Percentiles rank a stretch among this genome's conserved stretches.
Evolutionary conservation across 2,797 vertebrate species (phyloP).

Genomic region (Alauda arvensis): DNA sequence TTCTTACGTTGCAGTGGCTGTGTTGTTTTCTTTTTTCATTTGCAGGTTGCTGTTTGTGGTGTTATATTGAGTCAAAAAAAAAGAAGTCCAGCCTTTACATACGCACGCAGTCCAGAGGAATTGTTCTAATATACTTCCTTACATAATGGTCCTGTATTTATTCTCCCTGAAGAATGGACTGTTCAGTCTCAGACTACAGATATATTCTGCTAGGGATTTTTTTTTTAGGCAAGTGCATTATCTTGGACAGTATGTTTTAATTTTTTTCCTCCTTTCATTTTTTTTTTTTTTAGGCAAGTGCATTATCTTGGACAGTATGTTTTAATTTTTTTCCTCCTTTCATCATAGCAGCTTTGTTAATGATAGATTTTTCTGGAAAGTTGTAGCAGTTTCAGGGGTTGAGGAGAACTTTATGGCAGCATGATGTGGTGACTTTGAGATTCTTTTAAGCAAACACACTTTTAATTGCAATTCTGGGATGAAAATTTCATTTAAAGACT

Average conservation of each 20-base stretch:
- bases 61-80: neutral
- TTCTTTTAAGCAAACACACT: neutral
- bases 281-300: slow-evolving; percentile 1
- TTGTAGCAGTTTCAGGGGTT: neutral
- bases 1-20: slow-evolving; percentile 1
- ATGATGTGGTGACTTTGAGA: neutral
- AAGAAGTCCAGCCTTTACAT: neutral
- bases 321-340: neutral
- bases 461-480: neutral
- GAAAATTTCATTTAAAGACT: neutral
- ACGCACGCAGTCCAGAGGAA: slow-evolving; percentile 5
- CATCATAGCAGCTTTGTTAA: neutral
- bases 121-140: slow-evolving; percentile 27
- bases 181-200: neutral
- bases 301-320: neutral
- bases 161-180: slow-evolving; percentile 17
- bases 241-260: neutral
- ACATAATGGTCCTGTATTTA: slow-evolving; percentile 29
- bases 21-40: slow-evolving; percentile 24
- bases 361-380: slow-evolving; percentile 4
- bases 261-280: neutral
- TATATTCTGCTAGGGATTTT: neutral
- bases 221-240: slow-evolving; percentile 17
- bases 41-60: slow-evolving; percentile 31
- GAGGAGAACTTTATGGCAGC: neutral